phyloP scores from a whole-genome alignment of 2,888 invertebrate species.

The Spodoptera exigua region DNA sequence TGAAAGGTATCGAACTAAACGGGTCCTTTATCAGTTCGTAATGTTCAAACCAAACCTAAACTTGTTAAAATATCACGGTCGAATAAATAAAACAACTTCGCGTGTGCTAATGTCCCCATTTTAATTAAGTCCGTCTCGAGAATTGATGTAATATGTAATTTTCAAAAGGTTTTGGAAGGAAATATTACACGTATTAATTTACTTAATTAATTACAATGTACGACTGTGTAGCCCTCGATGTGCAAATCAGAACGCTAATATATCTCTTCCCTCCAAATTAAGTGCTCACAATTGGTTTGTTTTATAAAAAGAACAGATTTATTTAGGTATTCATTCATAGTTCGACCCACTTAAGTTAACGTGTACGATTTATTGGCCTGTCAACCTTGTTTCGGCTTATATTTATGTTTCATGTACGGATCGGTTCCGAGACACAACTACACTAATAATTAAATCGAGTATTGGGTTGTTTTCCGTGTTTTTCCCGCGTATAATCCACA shows the following conservation, averaged over 20 bases:
- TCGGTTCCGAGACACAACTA: constrained; percentile 10
- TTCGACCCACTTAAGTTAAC: constrained; percentile 52
- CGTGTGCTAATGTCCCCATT: constrained; percentile 65
- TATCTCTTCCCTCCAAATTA: constrained; percentile 42
- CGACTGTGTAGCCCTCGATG: constrained; percentile 38
- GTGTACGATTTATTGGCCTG: constrained; percentile 53
- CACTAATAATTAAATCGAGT: constrained; percentile 11
- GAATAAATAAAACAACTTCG: constrained; percentile 75
- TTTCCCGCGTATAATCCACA: constrained; percentile 62
- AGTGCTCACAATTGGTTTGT: constrained; percentile 38
- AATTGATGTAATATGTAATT: constrained; percentile 59
- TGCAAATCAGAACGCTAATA: constrained; percentile 39
- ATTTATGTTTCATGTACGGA: constrained; percentile 32
- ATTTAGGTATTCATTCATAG: constrained; percentile 49
- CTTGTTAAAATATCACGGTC: constrained; percentile 76
- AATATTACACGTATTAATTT: constrained; percentile 63
- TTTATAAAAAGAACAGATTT: constrained; percentile 46
- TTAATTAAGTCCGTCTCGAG: constrained; percentile 66
- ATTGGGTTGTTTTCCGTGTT: constrained; percentile 57
- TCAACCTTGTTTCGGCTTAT: constrained; percentile 51
- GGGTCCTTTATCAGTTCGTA: constrained; percentile 72
- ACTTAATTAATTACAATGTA: constrained; percentile 66
- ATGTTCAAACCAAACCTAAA: constrained; percentile 70
- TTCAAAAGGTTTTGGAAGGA: constrained; percentile 59
- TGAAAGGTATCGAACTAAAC: constrained; percentile 68